A percentile compares a stretch with the other conserved stretches of the same genome.
Conservation (phyloP, 2,797 vertebrate genomes). For the Rhabdomys pumilio region DNA sequence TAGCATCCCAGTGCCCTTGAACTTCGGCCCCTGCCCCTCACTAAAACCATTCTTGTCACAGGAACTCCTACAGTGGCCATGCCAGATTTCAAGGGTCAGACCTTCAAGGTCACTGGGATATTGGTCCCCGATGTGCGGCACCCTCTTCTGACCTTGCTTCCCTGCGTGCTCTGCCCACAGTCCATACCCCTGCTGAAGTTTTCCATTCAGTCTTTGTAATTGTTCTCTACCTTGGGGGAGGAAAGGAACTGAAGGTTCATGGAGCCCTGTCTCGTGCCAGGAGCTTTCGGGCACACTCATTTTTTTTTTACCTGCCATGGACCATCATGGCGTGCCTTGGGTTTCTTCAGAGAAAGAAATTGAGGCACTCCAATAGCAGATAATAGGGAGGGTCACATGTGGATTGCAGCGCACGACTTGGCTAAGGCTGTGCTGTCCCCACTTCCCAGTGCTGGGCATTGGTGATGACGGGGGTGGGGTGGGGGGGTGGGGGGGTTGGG, state of each 20-base stretch:
- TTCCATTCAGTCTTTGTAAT: neutral
- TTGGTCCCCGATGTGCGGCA: neutral
- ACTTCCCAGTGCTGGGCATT: fast-evolving
- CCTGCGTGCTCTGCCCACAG: neutral
- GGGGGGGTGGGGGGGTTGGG: fast-evolving
- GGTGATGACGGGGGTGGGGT: fast-evolving
- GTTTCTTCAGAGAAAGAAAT: conserved; percentile 8
- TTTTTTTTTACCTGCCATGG: too few species aligned
- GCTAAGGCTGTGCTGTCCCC: too few species aligned
- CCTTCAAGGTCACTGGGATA: neutral
- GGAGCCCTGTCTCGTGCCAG: neutral
- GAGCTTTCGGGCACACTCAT: neutral
- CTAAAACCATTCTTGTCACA: neutral
- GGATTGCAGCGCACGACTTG: neutral
- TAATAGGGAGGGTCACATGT: neutral
- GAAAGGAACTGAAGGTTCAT: neutral
- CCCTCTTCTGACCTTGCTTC: neutral
- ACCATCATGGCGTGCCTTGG: neutral
- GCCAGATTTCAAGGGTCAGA: neutral
- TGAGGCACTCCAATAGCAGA: neutral
- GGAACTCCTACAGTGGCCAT: neutral
- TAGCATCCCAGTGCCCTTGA: neutral
- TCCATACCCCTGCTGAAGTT: neutral
- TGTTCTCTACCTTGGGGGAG: neutral
- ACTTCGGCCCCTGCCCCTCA: neutral